Conservation (phyloP, 2,797 vertebrate species). For the Craterocephalus amniculus region DNA sequence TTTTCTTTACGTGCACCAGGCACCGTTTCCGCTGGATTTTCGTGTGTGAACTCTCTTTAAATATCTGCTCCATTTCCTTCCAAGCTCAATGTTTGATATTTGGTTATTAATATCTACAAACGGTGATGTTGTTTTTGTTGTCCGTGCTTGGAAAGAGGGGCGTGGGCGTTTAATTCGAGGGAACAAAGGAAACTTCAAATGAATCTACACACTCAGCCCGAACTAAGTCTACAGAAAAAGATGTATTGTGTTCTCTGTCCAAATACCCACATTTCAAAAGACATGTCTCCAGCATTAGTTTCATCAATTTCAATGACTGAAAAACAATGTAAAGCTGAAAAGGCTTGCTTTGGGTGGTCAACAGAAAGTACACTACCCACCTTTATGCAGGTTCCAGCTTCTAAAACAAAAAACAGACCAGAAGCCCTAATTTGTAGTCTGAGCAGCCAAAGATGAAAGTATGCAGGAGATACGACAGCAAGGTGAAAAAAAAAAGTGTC, state of each 20-base stretch:
- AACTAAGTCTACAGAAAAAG: not conserved
- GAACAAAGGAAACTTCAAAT: constrained; percentile 28
- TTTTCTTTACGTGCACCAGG: constrained; percentile 13
- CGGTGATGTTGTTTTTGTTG: constrained; percentile 15
- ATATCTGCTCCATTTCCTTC: constrained; percentile 66
- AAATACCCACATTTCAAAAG: not conserved
- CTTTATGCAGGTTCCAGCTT: not conserved
- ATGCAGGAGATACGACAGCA: constrained; percentile 3
- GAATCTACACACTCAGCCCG: constrained; percentile 3
- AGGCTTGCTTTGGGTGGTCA: not conserved
- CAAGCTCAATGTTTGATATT: constrained; percentile 43
- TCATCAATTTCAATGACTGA: not conserved
- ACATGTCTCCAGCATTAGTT: not conserved
- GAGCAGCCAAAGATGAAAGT: constrained; percentile 18
- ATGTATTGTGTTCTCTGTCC: not conserved
- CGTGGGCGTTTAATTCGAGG: not conserved
- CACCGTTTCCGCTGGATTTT: constrained; percentile 28
- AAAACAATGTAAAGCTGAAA: constrained; percentile 6
- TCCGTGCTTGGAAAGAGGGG: constrained; percentile 12
- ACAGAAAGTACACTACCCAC: not conserved
- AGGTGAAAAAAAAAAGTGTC: not conserved
- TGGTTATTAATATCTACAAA: constrained; percentile 64
- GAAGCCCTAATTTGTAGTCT: not conserved
- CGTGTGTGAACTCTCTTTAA: constrained; percentile 45
- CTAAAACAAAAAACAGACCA: not conserved